phyloP scores from a whole-genome alignment of 2,888 invertebrate genomes.

The Brenthis hecate region DNA sequence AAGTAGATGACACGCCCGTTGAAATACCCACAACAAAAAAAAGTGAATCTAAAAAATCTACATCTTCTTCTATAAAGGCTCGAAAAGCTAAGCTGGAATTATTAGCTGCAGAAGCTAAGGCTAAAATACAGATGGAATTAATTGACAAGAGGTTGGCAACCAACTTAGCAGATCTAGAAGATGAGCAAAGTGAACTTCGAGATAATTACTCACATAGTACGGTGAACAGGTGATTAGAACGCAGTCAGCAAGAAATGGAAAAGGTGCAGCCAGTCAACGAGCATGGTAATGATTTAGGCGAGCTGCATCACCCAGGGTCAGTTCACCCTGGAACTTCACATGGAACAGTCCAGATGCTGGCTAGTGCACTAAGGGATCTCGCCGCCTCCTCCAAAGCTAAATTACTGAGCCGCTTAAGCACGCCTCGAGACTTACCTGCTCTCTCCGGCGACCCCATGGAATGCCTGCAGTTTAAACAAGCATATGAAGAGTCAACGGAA shows the following conservation, averaged over 20 bases:
- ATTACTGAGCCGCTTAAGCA: conserved; percentile 35
- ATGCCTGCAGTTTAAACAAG: conserved; percentile 43
- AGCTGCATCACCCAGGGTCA: neutral
- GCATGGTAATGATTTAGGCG: conserved; percentile 6
- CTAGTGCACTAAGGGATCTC: conserved; percentile 34
- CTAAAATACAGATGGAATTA: conserved; percentile 23
- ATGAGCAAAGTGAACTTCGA: neutral
- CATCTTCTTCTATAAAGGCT: too few species aligned
- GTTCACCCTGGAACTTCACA: neutral
- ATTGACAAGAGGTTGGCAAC: conserved; percentile 25
- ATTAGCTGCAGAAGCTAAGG: conserved; percentile 22
- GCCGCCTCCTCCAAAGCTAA: conserved; percentile 8
- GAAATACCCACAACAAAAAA: too few species aligned
- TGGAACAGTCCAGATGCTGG: conserved; percentile 30
- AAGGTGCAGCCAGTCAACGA: conserved; percentile 20
- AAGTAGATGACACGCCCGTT: too few species aligned
- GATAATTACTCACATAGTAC: conserved; percentile 1
- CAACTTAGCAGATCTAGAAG: conserved; percentile 18
- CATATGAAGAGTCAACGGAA: conserved; percentile 41
- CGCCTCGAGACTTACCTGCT: conserved; percentile 37
- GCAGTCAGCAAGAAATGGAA: conserved; percentile 25
- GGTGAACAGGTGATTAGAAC: conserved; percentile 33
- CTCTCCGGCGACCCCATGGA: conserved; percentile 44
- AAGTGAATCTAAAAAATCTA: too few species aligned
- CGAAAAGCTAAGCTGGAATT: neutral